Conservation (phyloP, 2,797 vertebrate species). For the Thamnophis elegans region DNA sequence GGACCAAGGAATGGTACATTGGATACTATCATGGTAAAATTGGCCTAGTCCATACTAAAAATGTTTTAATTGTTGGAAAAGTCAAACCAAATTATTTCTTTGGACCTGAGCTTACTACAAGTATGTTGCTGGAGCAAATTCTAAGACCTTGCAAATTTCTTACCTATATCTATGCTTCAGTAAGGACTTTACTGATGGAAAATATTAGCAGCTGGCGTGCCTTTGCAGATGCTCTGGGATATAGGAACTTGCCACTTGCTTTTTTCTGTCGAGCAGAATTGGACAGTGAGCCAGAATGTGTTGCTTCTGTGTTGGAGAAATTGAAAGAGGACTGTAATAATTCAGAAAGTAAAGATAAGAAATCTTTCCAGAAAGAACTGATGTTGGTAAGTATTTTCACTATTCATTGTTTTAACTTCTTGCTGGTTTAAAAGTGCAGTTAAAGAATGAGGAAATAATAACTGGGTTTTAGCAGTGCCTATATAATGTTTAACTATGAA, state of each 20-base stretch:
- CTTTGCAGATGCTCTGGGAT: slow-evolving; percentile 90
- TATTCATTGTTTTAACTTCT: neutral
- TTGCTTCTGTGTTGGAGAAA: slow-evolving; percentile 94
- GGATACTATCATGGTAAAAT: slow-evolving; percentile 93
- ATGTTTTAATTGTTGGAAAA: slow-evolving; percentile 88
- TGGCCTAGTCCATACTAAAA: slow-evolving; percentile 92
- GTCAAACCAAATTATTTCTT: slow-evolving; percentile 85
- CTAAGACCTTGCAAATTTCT: slow-evolving; percentile 95
- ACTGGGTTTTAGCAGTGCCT: neutral
- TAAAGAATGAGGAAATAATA: neutral
- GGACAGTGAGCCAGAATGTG: slow-evolving; percentile 90
- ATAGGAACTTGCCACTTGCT: slow-evolving; percentile 82
- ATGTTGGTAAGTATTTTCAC: slow-evolving; percentile 82
- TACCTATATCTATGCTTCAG: slow-evolving; percentile 95
- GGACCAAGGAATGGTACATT: slow-evolving; percentile 98
- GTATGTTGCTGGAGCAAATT: slow-evolving; percentile 88
- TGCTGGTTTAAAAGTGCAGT: neutral
- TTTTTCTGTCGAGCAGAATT: slow-evolving; percentile 90
- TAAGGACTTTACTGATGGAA: slow-evolving; percentile 94
- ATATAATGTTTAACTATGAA: neutral
- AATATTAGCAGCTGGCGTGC: slow-evolving; percentile 91
- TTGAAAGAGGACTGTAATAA: slow-evolving; percentile 96
- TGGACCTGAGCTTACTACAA: slow-evolving; percentile 88
- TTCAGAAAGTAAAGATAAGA: slow-evolving; percentile 86
- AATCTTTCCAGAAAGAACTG: slow-evolving; percentile 96